Base-by-base conservation (phyloP, 1,140 invertebrate genomes). In the Neuroterus valhalla region DNA sequence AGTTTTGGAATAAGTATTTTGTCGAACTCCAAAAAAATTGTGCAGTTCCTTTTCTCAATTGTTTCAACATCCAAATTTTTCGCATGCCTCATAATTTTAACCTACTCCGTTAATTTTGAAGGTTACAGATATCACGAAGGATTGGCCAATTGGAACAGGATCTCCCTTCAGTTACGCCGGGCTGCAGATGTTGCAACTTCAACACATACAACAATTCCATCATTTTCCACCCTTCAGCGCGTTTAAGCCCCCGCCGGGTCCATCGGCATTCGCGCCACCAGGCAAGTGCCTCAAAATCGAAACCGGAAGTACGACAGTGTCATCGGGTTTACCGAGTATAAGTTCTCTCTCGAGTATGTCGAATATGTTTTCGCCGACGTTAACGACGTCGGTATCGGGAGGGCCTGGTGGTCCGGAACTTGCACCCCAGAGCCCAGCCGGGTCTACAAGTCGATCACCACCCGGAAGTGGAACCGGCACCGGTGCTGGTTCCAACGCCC, bases 201-300 rank as follows among this genome's bases (percentile, higher is more conserved):
- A 91, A 55, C 90, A 89, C 67, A 62, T 81, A 67, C 79, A 81
- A 52, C 79, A 91, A 74, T 92, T 92, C 77, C 85, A 88, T 75
- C 92, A 83, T 62, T 62, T 62, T 62, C 55, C 89, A 70, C 89
- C 89, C 23, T 89, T 91, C 73, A 86, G 88, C 52, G 86, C 88
- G 17, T 90, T 90, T 71, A 81, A 89, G 38, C 87, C 88, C 0
- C 79, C 55, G 26, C 55, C 89, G 80, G 90, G 85, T 42, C 90
- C 91, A 14, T 92, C 90, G 62, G 91, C 91, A 17, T 92, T 91
- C 78, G 90, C 91, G 42, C 91, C 91, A n/a, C 90, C 90, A 38
- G 88, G 87, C 70, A 92, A 92, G 88, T 91, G 91, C 78, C 82
- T 91, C 23, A 91, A 92, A 78, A 86, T 91, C 69, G 91, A 91